Base-by-base conservation (phyloP, 2,888 invertebrate species). In the Oxytorus armatus region DNA sequence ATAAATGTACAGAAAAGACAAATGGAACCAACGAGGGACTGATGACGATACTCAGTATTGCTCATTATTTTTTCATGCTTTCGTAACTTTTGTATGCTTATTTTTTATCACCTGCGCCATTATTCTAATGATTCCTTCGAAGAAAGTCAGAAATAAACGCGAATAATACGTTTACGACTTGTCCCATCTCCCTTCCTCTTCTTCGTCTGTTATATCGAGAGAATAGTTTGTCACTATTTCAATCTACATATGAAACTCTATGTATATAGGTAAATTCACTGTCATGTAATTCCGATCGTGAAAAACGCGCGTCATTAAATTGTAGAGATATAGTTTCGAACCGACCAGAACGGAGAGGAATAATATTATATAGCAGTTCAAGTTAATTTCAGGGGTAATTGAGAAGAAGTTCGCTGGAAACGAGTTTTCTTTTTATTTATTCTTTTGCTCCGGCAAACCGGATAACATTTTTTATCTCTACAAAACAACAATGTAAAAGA, bases 351-450 rank as follows among this genome's bases (percentile, higher is more conserved):
- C 8, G 10, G 16, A 44, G 29, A 44, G 14, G 61, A 21, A 29
- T 7, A 25, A 25, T 25, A 36, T 21, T 29, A 16, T 42, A n/a
- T n/a, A 18, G 29, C 23, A 51, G 21, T 61, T n/a, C 25, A 63
- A 53, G 42, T 51, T 42, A 63, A 73, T 73, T 73, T 63, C 73
- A 63, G 63, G 73, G 73, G 39, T 53, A 63, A 73, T 73, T 53
- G 63, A 73, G 73, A 73, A 42, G 5, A 51, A 63, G 51, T 63
- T 42, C 10, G 61, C 44, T 53, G 3, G 4, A 59, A 57, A 23
- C 47, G 36, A 69, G 44, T 69, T 44, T 16, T 7, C 14, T 16
- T 69, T 57, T 36, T 33, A 10, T 55, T n/a, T 0, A 11, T 47
- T 47, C 57, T 70, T 7, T 59, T 42, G 18, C 14, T 47, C 21